Conservation (phyloP, 2,797 vertebrate species). For the Okamejei kenojei region DNA sequence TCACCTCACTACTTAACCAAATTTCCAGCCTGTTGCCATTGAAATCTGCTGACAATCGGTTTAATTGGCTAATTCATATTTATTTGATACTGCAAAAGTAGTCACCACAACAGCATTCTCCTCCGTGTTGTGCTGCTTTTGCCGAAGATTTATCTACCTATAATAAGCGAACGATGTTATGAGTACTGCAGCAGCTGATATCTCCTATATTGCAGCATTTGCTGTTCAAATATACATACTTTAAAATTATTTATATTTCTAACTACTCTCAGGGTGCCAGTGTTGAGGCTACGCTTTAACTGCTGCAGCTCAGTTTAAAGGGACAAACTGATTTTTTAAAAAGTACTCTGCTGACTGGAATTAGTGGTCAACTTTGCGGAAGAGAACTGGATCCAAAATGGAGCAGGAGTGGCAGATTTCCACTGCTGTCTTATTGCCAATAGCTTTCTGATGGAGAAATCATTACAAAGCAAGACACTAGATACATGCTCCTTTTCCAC, state of each 20-base stretch:
- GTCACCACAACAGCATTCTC: neutral
- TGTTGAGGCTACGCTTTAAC: neutral
- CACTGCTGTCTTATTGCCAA: neutral
- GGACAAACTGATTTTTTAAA: neutral
- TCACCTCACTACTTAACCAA: neutral
- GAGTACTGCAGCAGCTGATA: neutral
- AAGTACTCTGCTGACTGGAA: neutral
- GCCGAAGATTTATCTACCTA: neutral
- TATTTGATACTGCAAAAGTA: neutral
- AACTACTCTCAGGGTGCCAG: too few species aligned
- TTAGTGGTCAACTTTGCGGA: neutral
- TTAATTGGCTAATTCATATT: slow-evolving; percentile 13
- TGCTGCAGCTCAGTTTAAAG: neutral
- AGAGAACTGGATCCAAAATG: neutral
- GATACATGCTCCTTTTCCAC: neutral
- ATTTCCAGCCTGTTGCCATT: slow-evolving; percentile 13
- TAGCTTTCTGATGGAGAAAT: slow-evolving; percentile 14
- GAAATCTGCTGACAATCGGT: slow-evolving; percentile 1
- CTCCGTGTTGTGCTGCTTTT: neutral
- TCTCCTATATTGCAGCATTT: too few species aligned
- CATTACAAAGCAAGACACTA: neutral
- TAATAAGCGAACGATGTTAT: neutral
- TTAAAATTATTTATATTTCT: neutral
- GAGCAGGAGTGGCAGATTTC: neutral
- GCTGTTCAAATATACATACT: neutral